Evolutionary conservation across 2,113 vertebrate species (phyloP).

Genomic region (Lathamus discolor): DNA sequence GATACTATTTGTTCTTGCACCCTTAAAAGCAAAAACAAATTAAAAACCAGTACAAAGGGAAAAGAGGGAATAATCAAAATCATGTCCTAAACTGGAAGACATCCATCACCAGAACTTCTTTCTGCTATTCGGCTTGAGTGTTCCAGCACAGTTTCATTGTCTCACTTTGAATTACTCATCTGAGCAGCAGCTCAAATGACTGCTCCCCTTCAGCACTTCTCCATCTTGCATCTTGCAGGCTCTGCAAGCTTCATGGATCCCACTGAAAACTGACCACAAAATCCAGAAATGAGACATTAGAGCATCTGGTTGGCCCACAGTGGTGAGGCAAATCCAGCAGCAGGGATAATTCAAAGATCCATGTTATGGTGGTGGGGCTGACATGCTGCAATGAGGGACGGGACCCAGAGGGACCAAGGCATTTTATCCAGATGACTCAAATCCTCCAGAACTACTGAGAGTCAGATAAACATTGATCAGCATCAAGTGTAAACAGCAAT

Average conservation of each 20-base stretch:
- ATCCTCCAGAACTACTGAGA: constrained; percentile 71
- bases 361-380: neutral
- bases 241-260: neutral
- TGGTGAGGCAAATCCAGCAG: neutral
- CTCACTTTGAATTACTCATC: neutral
- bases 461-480: constrained; percentile 75
- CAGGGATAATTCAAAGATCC: neutral
- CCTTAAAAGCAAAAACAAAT: constrained; percentile 5
- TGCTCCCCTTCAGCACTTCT: neutral
- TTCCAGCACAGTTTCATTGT: neutral
- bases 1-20: neutral
- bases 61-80: constrained; percentile 8
- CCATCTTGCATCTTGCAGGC: neutral
- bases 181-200: neutral
- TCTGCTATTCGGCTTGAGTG: neutral
- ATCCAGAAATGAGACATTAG: neutral
- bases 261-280: neutral
- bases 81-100: neutral
- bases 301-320: neutral
- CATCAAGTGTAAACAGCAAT: constrained; percentile 68
- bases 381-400: neutral
- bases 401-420: neutral
- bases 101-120: neutral
- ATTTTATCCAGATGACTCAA: constrained; percentile 69
- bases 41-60: neutral